Percentiles rank a stretch among this genome's conserved stretches.
phyloP scores from a whole-genome alignment of 2,113 vertebrate genomes.

The Hoplias malabaricus region DNA sequence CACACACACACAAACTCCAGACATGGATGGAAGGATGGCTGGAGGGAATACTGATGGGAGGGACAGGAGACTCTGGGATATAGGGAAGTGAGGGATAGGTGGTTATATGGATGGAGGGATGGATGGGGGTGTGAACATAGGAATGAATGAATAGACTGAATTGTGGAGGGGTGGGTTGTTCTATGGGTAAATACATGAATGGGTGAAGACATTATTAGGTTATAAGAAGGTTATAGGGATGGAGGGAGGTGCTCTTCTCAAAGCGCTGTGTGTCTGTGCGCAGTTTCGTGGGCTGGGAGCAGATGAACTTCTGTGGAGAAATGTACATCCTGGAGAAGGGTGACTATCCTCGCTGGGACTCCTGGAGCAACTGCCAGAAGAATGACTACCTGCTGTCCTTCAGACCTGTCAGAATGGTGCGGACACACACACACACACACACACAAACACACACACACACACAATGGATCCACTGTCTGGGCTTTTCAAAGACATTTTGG shows the following conservation, averaged over 20 bases:
- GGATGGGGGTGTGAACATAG: no score
- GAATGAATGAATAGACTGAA: no score
- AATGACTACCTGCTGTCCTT: constrained; percentile 83
- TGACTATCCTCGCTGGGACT: constrained; percentile 82
- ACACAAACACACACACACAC: constrained; percentile 22
- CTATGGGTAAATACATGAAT: neutral
- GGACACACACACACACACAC: neutral
- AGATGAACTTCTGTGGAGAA: constrained; percentile 82
- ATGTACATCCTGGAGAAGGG: constrained; percentile 85
- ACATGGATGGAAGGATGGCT: neutral
- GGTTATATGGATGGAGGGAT: neutral
- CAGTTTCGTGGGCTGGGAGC: constrained; percentile 79
- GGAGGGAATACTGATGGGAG: neutral
- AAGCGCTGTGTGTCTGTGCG: neutral
- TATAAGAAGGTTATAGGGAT: neutral
- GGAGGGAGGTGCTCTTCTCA: neutral
- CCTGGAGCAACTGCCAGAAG: constrained; percentile 81
- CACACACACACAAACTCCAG: no score
- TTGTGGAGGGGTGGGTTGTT: no score
- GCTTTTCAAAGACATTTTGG: no score
- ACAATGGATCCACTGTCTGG: no score
- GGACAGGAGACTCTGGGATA: no score
- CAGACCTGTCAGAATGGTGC: constrained; percentile 79
- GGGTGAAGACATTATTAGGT: neutral
- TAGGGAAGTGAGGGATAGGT: neutral